A percentile compares a stretch with the other conserved stretches of the same genome.
phyloP scores from a whole-genome alignment of 2,797 vertebrate genomes.

The Selene dorsalis region DNA sequence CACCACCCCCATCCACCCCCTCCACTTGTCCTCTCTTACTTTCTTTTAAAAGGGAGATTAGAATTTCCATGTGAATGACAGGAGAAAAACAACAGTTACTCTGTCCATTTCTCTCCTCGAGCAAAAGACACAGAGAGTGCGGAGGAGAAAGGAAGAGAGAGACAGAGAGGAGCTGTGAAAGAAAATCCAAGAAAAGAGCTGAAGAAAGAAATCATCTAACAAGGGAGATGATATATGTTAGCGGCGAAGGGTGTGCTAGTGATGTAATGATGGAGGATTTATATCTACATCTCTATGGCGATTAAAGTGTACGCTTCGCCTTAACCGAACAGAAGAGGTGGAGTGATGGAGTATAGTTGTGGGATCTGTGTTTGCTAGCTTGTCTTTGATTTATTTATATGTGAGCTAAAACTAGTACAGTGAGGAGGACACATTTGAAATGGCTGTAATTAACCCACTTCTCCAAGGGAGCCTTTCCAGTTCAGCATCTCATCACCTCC shows the following conservation, averaged over 20 bases:
- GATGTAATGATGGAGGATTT: constrained; percentile 88
- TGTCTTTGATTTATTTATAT: constrained; percentile 44
- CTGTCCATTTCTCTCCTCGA: constrained; percentile 85
- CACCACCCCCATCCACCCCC: constrained; percentile 29
- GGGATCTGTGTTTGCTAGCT: constrained; percentile 34
- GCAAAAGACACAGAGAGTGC: constrained; percentile 52
- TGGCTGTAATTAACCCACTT: background rate
- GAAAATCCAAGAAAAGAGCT: constrained; percentile 68
- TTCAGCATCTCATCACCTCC: background rate
- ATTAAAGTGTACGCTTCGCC: constrained; percentile 52
- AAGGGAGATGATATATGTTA: constrained; percentile 63
- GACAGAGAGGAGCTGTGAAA: constrained; percentile 55
- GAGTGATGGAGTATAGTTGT: constrained; percentile 1
- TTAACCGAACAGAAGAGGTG: constrained; percentile 28
- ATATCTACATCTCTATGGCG: constrained; percentile 79
- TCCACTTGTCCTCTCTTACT: constrained; percentile 71
- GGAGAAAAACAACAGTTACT: constrained; percentile 93
- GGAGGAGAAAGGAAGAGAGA: constrained; percentile 58
- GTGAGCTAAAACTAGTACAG: constrained; percentile 17
- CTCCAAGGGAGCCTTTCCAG: background rate
- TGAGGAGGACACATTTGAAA: constrained; percentile 21
- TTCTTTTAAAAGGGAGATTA: constrained; percentile 89
- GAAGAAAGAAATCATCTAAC: constrained; percentile 69
- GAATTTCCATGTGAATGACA: constrained; percentile 97
- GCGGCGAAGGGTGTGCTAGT: constrained; percentile 40